Evolutionary conservation across 2,888 invertebrate species (phyloP).

Genomic region (Odontothrips loti): DNA sequence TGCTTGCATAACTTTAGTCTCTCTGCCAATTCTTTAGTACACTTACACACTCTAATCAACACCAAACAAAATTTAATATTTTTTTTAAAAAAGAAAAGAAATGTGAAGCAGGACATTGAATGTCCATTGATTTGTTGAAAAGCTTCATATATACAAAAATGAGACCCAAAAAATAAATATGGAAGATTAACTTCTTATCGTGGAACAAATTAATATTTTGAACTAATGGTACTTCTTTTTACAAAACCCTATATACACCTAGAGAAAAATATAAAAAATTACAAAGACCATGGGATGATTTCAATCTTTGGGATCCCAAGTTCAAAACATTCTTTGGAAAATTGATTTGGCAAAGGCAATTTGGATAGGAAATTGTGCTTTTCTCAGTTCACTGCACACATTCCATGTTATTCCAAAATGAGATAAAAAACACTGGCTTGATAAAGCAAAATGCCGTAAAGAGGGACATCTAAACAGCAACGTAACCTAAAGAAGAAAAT

Average conservation of each 20-base stretch:
- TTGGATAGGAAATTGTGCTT: constrained; percentile 3
- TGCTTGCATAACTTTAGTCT: constrained; percentile 33
- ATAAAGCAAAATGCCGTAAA: background rate
- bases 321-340: constrained; percentile 21
- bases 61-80: constrained; percentile 29
- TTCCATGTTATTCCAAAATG: background rate
- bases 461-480: constrained; percentile 32
- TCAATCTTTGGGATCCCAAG: background rate
- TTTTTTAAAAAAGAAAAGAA: constrained; percentile 33
- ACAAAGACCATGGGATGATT: constrained; percentile 29
- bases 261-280: constrained; percentile 39
- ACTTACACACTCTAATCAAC: background rate
- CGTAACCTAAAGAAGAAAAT: constrained; percentile 33
- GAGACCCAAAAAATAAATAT: constrained; percentile 40
- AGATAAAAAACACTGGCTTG: background rate
- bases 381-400: constrained; percentile 20
- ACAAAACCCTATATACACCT: constrained; percentile 42
- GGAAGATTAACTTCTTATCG: constrained; percentile 38
- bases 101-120: constrained; percentile 27
- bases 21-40: constrained; percentile 38
- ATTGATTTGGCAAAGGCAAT: background rate
- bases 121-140: constrained; percentile 27
- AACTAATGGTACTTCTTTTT: constrained; percentile 40
- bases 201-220: constrained; percentile 39
- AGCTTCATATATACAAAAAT: constrained; percentile 39